Evolutionary conservation across 2,888 invertebrate genomes (phyloP), one percentile per base, ranked within the genome.

Genomic region (Meloe dianella): DNA sequence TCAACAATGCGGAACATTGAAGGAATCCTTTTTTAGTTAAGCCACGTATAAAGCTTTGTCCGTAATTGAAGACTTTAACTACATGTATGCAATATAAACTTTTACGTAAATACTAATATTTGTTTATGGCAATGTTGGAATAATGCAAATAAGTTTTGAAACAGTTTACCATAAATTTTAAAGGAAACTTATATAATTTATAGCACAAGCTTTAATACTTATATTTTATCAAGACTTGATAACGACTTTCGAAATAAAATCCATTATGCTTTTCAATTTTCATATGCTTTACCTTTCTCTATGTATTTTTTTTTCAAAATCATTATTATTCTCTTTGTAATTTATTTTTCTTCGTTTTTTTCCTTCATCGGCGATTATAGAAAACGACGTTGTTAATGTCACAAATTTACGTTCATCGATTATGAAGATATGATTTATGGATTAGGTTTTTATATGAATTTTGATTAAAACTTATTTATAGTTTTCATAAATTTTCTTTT

Each of bases 101-200:
- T 67, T 57, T 41, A 41, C 62, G 66, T 60, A 66, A 63, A 63
- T 24, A 54, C 65, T 61, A 63, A 68, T 68, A 65, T 68, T 68
- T 68, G 65, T 68, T 68, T 65, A 68, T 67, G 60, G 64, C 67
- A 29, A 61, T 58, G 68, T 24, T 58, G 54, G 58, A 60, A 62
- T 68, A 65, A 68, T 69, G 66, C 64, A 67, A 67, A 67, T 67
- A 67, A 70, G 64, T 70, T 70, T 67, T 57, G 63, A 58, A 70
- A 65, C 68, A 70, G 66, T 68, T 70, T 70, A 65, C 66, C 70
- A 70, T 70, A 70, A 65, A 67, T 70, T 67, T 54, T 22, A 57
- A 38, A 38, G 54, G 47, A 54, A 65, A 60, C 35, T 54, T 60
- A 14, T 61, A 54, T 54, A 59, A 65, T 65, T 65, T 65, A 65